Evolutionary conservation across 1,140 invertebrate genomes (phyloP).

Genomic region (Lethrus apterus): DNA sequence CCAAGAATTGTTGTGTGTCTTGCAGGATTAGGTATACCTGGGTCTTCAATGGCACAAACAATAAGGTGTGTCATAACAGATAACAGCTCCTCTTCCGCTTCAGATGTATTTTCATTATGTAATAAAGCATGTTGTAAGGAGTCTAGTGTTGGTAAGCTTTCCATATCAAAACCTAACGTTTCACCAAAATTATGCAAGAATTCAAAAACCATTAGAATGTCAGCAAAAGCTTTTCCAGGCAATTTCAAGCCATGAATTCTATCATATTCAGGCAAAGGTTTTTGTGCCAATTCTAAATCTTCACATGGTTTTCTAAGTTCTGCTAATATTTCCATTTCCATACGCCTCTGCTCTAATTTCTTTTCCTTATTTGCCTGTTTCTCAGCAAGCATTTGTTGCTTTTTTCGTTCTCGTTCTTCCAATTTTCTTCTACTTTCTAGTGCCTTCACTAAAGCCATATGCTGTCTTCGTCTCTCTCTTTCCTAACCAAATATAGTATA

Average conservation of each 20-base stretch:
- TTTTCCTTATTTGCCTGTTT: constrained; percentile 73
- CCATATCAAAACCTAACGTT: constrained; percentile 87
- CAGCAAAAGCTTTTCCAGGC: constrained; percentile 80
- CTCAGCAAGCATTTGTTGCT: constrained; percentile 70
- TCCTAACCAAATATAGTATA: constrained; percentile 68
- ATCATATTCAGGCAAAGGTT: constrained; percentile 65
- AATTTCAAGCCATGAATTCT: constrained; percentile 75
- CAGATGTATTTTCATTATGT: constrained; percentile 60
- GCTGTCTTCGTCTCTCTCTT: constrained; percentile 81
- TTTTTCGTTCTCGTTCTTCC: constrained; percentile 81
- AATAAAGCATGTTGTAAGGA: constrained; percentile 79
- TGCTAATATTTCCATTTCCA: constrained; percentile 77
- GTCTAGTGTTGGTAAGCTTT: constrained; percentile 76
- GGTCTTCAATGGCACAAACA: constrained; percentile 89
- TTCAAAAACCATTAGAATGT: constrained; percentile 89
- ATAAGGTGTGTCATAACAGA: constrained; percentile 84
- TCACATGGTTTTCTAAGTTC: constrained; percentile 81
- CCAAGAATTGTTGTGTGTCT: constrained; percentile 80
- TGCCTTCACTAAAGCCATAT: constrained; percentile 80
- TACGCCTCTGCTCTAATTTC: constrained; percentile 70
- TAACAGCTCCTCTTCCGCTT: constrained; percentile 79
- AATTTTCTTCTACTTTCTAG: constrained; percentile 77
- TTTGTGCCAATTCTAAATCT: constrained; percentile 70
- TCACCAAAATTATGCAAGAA: constrained; percentile 94
- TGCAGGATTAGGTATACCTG: constrained; percentile 83